These are phyloP conservation scores for Drosophila barbarae DNA, from an alignment of 2,888 invertebrate genomes.

Conservation along the genomic window DNA sequence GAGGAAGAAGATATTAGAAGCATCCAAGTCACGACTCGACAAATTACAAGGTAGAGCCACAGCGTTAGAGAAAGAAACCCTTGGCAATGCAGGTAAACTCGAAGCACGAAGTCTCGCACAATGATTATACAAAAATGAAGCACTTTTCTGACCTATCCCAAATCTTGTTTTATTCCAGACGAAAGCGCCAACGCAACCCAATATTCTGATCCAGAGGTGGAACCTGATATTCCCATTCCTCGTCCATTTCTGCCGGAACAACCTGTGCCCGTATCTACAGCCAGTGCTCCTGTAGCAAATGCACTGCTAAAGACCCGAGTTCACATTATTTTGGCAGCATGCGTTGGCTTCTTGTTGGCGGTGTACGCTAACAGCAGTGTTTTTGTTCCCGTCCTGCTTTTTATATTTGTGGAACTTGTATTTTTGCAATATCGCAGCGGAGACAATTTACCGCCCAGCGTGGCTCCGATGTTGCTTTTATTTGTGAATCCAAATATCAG, in stretches of 20 bases:
- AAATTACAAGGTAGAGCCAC: conserved; percentile 23
- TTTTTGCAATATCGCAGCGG: conserved; percentile 16
- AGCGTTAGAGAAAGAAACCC: conserved; percentile 9
- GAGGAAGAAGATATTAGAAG: conserved; percentile 32
- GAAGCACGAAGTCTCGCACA: background rate
- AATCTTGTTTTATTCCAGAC: conserved; percentile 2
- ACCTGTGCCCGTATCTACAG: background rate
- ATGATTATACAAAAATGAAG: background rate
- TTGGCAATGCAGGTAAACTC: conserved; percentile 2
- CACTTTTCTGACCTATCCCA: background rate
- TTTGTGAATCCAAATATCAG: conserved; percentile 10
- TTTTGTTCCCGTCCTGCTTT: conserved; percentile 24
- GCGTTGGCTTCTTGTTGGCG: conserved; percentile 19
- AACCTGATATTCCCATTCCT: conserved; percentile 23
- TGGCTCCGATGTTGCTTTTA: conserved; percentile 15
- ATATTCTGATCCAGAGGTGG: conserved; percentile 31
- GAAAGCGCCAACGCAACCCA: conserved; percentile 1
- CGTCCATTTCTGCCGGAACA: conserved; percentile 18
- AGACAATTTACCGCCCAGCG: conserved; percentile 1
- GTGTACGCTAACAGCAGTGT: conserved; percentile 27
- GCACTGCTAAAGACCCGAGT: conserved; percentile 10
- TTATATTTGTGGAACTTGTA: conserved; percentile 12
- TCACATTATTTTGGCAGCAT: conserved; percentile 24
- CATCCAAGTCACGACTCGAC: conserved; percentile 22
- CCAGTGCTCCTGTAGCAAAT: background rate